These are phyloP conservation scores for Caretta caretta DNA, from an alignment of 2,113 vertebrate species.

Conservation along the genomic window DNA sequence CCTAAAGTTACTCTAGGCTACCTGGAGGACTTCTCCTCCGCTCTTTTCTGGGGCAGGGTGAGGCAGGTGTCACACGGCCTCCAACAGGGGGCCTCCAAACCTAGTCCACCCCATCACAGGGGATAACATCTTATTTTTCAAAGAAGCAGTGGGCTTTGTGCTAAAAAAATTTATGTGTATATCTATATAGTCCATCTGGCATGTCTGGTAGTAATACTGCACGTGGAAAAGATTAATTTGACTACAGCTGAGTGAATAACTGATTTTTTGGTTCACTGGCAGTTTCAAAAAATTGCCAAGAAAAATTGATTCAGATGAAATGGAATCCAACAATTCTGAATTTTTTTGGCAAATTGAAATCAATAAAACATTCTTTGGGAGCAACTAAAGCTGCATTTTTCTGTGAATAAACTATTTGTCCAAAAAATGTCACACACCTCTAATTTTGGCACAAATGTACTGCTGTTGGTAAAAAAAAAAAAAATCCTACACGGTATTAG, in stretches of 20 bases:
- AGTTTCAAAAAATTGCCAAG: neutral
- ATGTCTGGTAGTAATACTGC: conserved; percentile 22
- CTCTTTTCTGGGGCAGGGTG: too few species aligned
- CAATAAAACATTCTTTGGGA: neutral
- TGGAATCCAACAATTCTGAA: neutral
- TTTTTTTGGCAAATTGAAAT: neutral
- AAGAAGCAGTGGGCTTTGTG: conserved; percentile 19
- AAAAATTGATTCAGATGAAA: neutral
- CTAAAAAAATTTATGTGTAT: neutral
- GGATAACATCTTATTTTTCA: conserved; percentile 48
- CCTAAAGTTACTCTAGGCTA: too few species aligned
- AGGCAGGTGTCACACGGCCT: too few species aligned
- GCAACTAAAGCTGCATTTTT: neutral
- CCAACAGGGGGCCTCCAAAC: too few species aligned
- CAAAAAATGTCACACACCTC: neutral
- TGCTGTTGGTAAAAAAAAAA: neutral
- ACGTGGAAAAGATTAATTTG: neutral
- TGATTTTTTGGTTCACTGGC: neutral
- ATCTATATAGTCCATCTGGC: conserved; percentile 15
- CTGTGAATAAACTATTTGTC: neutral
- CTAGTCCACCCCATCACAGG: neutral
- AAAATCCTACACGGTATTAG: neutral
- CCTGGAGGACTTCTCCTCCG: too few species aligned
- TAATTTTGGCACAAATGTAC: conserved; percentile 26
- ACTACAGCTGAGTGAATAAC: neutral